Evolutionary conservation across 2,888 invertebrate species (phyloP).

Genomic region (Carterocephalus palaemon): DNA sequence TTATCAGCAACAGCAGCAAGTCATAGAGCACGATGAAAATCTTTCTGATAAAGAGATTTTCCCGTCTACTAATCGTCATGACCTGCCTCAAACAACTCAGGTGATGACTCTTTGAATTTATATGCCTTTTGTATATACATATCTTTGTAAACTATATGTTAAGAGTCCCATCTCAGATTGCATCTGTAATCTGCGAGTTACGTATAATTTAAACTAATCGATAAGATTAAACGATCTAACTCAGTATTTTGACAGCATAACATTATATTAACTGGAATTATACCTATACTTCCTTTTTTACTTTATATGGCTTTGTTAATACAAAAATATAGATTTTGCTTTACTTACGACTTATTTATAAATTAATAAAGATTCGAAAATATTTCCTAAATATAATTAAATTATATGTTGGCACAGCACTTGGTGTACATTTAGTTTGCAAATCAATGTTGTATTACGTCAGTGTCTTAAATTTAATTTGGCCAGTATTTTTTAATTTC

Average conservation of each 20-base stretch:
- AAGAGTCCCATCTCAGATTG: no score
- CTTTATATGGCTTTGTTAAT: no score
- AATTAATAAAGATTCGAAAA: background rate
- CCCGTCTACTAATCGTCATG: conserved; percentile 76
- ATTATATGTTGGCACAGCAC: conserved; percentile 63
- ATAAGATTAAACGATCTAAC: no score
- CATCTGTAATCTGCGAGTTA: no score
- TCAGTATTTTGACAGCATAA: no score
- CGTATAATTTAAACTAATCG: no score
- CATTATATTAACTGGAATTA: no score
- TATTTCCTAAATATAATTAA: background rate
- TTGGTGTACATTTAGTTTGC: conserved; percentile 70
- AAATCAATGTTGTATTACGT: conserved; percentile 73
- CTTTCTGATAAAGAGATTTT: conserved; percentile 93
- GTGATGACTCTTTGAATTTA: conserved; percentile 61
- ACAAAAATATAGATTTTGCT: no score
- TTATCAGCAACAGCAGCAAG: conserved; percentile 77
- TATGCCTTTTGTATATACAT: conserved; percentile 32
- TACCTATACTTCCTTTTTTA: no score
- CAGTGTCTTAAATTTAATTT: conserved; percentile 68
- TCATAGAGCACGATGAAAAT: conserved; percentile 91
- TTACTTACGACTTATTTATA: no score
- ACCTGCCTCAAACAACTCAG: conserved; percentile 76
- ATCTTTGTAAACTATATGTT: conserved; percentile 18
- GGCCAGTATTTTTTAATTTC: conserved; percentile 56